Percentiles rank a stretch among this genome's conserved stretches.
Evolutionary conservation across 64 coral and sea anemone genomes (phyloP).

Genomic region (Platygyra sinensis): DNA sequence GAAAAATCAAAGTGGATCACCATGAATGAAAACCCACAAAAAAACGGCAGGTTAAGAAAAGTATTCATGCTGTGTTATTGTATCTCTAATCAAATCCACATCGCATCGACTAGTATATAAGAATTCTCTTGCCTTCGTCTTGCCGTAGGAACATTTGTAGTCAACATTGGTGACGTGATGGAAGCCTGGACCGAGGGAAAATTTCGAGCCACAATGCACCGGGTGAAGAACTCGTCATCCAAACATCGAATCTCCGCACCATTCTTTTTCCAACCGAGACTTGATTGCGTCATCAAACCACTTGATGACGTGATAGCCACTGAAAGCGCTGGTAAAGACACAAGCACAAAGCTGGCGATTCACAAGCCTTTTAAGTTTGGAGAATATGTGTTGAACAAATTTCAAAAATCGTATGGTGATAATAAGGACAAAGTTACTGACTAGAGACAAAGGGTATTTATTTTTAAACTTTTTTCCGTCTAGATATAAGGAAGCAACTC

Average conservation of each 20-base stretch:
- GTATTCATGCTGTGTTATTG: too few relatives aligned
- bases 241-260: conserved; percentile 22
- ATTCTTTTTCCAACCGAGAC: conserved; percentile 54
- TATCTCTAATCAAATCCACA: too few relatives aligned
- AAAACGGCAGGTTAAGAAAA: too few relatives aligned
- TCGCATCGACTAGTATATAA: background rate
- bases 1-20: too few relatives aligned
- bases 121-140: background rate
- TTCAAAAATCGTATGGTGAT: conserved; percentile 24
- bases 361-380: conserved; percentile 16
- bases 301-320: conserved; percentile 7
- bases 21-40: too few relatives aligned
- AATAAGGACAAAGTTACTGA: too few relatives aligned
- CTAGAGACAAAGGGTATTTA: too few relatives aligned
- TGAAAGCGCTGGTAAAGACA: too few relatives aligned
- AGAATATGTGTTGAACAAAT: conserved; percentile 26
- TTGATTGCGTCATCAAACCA: conserved; percentile 26
- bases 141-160: conserved; percentile 33
- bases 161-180: conserved; percentile 53
- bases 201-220: conserved; percentile 45
- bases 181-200: conserved; percentile 49
- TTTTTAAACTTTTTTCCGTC: too few relatives aligned
- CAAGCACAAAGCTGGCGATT: background rate
- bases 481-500: too few relatives aligned
- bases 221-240: conserved; percentile 32